Base-by-base conservation (phyloP, 2,888 invertebrate genomes). In the Tholera decimalis region DNA sequence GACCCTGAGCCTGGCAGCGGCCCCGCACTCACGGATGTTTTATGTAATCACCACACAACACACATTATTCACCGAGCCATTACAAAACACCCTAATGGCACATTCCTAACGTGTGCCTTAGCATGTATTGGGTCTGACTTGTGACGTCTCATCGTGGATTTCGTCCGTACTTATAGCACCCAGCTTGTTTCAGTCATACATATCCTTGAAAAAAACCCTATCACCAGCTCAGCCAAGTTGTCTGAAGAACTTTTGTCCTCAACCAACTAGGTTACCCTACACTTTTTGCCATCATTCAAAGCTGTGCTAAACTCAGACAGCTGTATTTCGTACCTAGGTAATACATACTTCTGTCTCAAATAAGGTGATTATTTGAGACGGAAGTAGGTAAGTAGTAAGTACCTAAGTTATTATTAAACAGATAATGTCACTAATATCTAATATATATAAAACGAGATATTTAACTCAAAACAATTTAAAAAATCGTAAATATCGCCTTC, bases 11-110 rank as follows among this genome's bases (percentile, higher is more conserved):
- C 33, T 0, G 13, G n/a, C 35, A 6, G 15, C 15, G 35, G 35
- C 15, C 15, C 15, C 35, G 15, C 35, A 18, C 24, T 41, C 56
- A 20, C 41, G n/a, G 18, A 49, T 22, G 22, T 11, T 51, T 61
- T 37, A 69, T 55, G 50, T 69, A 76, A 56, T 35, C 35, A 51
- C 35, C 22, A n/a, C 33, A 39, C 44, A 30, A 28, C 56, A 35
- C 51, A 51, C 50, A 68, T 50, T 59, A 59, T 37, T 75, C 51
- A 53, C n/a, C 24, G 15, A 51, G 46, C 37, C 77, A 60, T 76
- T 47, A 69, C 30, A 55, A 75, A 56, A 56, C 49, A 33, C 70
- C 35, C 51, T 74, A 26, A 51, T 51, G 43, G 22, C 53, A 50
- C 59, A 76, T 59, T 71, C 58, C 26, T 58, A n/a, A 39, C 13